These are phyloP conservation scores for Ovis aries DNA, from an alignment of 2,113 vertebrate species.

Conservation along the genomic window ARS-UI_Ramb_v3.0 NC_056069.1:6565001-6565500, in stretches of 20 bases:
- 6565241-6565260: too few relatives aligned
- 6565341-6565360: neutral
- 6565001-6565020: neutral
- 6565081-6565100: neutral
- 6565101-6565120: neutral
- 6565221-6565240: neutral
- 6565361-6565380: neutral
- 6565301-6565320: neutral
- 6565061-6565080: neutral
- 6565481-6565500: neutral
- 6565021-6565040: neutral
- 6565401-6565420: neutral
- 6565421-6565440: fast-evolving
- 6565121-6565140: neutral
- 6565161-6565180: neutral
- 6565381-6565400: neutral
- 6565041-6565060: neutral
- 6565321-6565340: neutral
- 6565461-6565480: neutral
- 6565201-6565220: too few relatives aligned
- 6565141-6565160: too few relatives aligned
- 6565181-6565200: too few relatives aligned
- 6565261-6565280: neutral
- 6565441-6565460: neutral
- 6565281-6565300: neutral